These are phyloP conservation scores for Aspiorhynchus laticeps DNA, from an alignment of 2,113 vertebrate genomes.

Conservation along the genomic window DNA sequence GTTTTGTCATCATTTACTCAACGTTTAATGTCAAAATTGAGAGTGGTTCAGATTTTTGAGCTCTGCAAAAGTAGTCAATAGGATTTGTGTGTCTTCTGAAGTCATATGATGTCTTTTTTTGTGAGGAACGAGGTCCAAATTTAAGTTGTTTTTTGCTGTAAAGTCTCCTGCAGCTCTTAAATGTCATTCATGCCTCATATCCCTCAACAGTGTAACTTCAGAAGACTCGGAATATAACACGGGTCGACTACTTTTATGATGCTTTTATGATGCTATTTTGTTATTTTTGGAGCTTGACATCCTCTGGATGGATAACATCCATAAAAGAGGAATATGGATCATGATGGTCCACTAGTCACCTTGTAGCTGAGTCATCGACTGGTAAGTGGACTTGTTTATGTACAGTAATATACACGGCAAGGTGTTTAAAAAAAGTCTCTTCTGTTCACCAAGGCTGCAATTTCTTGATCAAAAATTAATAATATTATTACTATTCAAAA, in stretches of 20 bases:
- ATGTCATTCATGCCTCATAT: constrained; percentile 20
- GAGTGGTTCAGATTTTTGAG: not conserved
- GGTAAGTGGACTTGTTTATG: not conserved
- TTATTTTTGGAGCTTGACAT: not conserved
- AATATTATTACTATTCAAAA: too few relatives aligned
- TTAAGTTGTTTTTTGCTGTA: not conserved
- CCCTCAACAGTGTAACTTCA: not conserved
- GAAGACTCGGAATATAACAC: constrained; percentile 8
- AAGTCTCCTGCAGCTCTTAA: constrained; percentile 5
- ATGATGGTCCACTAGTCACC: not conserved
- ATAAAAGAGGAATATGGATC: not conserved
- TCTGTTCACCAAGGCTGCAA: not conserved
- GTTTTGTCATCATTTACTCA: not conserved
- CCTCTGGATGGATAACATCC: not conserved
- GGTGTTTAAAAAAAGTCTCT: not conserved
- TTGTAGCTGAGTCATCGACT: not conserved
- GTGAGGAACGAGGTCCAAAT: not conserved
- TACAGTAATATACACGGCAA: not conserved
- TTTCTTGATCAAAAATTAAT: too few relatives aligned
- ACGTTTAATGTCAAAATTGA: not conserved
- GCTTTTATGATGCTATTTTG: constrained; percentile 2
- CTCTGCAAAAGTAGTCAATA: not conserved
- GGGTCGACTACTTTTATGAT: not conserved
- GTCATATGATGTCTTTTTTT: not conserved
- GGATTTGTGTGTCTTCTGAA: not conserved